Evolutionary conservation across 2,888 invertebrate species (phyloP).

Genomic region (Heterodera filipjevi): DNA sequence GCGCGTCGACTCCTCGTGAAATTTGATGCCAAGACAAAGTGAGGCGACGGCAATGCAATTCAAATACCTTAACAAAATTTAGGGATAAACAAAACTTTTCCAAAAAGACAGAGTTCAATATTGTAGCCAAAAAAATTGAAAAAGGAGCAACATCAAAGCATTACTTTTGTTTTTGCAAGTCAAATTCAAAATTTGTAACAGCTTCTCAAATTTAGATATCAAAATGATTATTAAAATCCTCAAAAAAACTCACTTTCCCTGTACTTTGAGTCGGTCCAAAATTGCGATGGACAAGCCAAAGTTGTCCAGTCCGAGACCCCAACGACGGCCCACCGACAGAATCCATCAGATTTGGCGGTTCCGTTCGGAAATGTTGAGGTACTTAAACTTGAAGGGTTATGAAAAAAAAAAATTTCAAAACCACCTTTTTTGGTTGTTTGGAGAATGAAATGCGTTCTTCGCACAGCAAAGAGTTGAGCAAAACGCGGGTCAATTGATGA

Average conservation of each 20-base stretch:
- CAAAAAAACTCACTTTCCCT: constrained; percentile 31
- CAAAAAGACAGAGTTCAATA: neutral
- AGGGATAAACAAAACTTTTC: constrained; percentile 15
- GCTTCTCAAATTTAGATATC: too few relatives aligned
- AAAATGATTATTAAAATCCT: too few relatives aligned
- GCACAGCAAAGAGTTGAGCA: constrained; percentile 16
- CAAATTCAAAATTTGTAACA: neutral
- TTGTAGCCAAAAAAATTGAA: neutral
- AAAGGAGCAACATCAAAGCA: neutral
- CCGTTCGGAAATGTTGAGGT: constrained; percentile 16
- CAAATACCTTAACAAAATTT: constrained; percentile 45
- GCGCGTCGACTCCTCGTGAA: constrained; percentile 39
- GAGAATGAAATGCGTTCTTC: neutral
- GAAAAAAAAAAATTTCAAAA: constrained; percentile 9
- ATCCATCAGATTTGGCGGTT: constrained; percentile 40
- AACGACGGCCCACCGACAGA: constrained; percentile 29
- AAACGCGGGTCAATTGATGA: neutral
- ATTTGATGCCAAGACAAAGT: constrained; percentile 43
- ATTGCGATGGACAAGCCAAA: constrained; percentile 41
- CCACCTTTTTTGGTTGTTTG: neutral
- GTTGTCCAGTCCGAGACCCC: constrained; percentile 37
- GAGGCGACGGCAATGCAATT: constrained; percentile 45
- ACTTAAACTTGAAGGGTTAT: constrained; percentile 4
- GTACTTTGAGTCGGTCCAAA: constrained; percentile 35
- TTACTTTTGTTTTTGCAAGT: too few relatives aligned